Evolutionary conservation across 2,797 vertebrate genomes (phyloP).

Genomic region (Diplodus puntazzo): DNA sequence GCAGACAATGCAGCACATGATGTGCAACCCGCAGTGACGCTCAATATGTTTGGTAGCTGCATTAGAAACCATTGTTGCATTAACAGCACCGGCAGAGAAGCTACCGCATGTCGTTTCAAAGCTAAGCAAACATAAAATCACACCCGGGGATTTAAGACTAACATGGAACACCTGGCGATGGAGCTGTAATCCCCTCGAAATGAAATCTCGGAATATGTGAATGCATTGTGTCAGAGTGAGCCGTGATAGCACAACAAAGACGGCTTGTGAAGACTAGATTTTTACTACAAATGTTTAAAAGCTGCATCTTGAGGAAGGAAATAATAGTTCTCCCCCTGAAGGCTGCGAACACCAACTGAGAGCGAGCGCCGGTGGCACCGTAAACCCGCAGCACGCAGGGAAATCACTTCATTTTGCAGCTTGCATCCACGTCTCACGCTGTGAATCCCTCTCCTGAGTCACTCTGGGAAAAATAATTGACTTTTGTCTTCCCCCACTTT

Average conservation of each 20-base stretch:
- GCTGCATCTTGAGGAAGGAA: slow-evolving; percentile 1
- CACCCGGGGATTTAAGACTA: slow-evolving; percentile 41
- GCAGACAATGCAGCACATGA: not conserved
- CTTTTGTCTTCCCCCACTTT: slow-evolving; percentile 54
- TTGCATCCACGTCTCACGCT: slow-evolving; percentile 38
- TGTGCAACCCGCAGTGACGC: not conserved
- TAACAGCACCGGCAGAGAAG: not conserved
- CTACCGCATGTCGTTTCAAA: slow-evolving; percentile 7
- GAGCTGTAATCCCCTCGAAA: slow-evolving; percentile 56
- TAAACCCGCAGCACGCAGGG: slow-evolving; percentile 26
- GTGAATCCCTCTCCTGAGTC: slow-evolving; percentile 52
- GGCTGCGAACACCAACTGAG: slow-evolving; percentile 36
- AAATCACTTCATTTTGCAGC: slow-evolving; percentile 51
- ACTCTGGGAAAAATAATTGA: slow-evolving; percentile 53
- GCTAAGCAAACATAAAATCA: slow-evolving; percentile 29
- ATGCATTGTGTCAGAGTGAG: slow-evolving; percentile 2
- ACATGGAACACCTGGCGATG: slow-evolving; percentile 36
- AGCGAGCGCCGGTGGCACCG: slow-evolving; percentile 10
- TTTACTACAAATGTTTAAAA: slow-evolving; percentile 16
- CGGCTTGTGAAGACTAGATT: slow-evolving; percentile 1
- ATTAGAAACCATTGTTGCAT: not conserved
- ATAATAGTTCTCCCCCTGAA: slow-evolving; percentile 11
- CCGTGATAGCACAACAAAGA: slow-evolving; percentile 5
- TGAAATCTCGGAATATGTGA: slow-evolving; percentile 33
- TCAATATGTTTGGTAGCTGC: not conserved